Evolutionary conservation across 2,113 vertebrate species (phyloP).

Genomic region (Nothoprocta perdicaria): DNA sequence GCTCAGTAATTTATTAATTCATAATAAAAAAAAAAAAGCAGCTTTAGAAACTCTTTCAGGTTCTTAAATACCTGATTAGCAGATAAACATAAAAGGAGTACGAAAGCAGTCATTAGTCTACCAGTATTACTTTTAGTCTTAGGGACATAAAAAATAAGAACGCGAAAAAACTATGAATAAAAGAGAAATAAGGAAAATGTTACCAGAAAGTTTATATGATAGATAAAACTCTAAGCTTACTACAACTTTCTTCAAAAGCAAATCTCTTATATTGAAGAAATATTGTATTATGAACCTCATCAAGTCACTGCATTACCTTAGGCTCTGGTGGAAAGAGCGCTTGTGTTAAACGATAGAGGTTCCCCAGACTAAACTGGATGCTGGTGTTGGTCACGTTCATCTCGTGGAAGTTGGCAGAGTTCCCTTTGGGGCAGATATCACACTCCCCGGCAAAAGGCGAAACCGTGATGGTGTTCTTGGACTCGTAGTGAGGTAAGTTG

Average conservation of each 20-base stretch:
- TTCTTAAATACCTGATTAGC: not conserved
- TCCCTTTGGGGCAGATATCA: conserved; percentile 91
- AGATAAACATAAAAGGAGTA: not conserved
- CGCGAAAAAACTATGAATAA: not conserved
- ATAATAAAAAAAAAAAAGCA: not conserved
- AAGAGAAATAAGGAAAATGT: not conserved
- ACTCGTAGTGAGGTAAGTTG: conserved; percentile 83
- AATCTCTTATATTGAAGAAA: not conserved
- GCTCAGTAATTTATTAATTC: not conserved
- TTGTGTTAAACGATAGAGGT: conserved; percentile 82
- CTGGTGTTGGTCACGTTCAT: conserved; percentile 85
- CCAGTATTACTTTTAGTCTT: not conserved
- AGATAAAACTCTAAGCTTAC: not conserved
- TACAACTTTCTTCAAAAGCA: not conserved
- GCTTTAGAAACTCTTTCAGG: not conserved
- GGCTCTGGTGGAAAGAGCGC: conserved; percentile 85
- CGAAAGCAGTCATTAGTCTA: not conserved
- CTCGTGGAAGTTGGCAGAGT: conserved; percentile 85
- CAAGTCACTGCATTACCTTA: conserved; percentile 74
- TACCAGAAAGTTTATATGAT: not conserved
- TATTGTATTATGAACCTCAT: not conserved
- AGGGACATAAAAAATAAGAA: not conserved
- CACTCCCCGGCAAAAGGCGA: conserved; percentile 91
- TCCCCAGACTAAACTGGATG: conserved; percentile 85
- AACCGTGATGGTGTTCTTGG: conserved; percentile 89